These are phyloP conservation scores for Actinostola sp. DNA, from an alignment of 92 coral and sea anemone genomes.

Conservation along the genomic window DNA sequence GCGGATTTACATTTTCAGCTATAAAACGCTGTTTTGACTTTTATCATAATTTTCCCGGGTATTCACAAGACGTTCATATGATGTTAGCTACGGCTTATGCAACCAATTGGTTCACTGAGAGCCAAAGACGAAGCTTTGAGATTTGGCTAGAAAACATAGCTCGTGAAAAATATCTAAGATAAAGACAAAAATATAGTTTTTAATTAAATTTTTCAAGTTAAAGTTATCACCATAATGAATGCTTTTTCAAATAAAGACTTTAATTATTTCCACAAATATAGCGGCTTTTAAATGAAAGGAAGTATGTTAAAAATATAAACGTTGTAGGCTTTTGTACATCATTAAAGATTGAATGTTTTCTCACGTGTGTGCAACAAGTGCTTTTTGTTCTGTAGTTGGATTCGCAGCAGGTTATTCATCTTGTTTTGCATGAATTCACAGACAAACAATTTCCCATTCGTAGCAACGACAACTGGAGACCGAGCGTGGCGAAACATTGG, in stretches of 20 bases:
- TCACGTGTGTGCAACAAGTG: slow-evolving; percentile 44
- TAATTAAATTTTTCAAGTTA: not conserved
- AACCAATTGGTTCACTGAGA: slow-evolving; percentile 91
- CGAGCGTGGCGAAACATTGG: slow-evolving; percentile 1
- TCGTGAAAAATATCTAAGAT: slow-evolving; percentile 62
- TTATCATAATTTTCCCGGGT: slow-evolving; percentile 87
- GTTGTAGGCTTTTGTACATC: not conserved
- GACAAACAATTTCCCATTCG: not conserved
- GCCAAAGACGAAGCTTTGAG: slow-evolving; percentile 70
- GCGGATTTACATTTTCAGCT: slow-evolving; percentile 71
- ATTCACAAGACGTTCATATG: slow-evolving; percentile 97
- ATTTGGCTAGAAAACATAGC: slow-evolving; percentile 81
- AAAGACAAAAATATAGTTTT: not conserved
- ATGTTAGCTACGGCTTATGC: slow-evolving; percentile 92
- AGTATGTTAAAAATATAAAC: not conserved
- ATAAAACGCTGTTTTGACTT: slow-evolving; percentile 89
- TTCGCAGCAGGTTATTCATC: slow-evolving; percentile 10
- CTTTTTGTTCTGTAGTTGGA: not conserved
- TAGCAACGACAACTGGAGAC: slow-evolving; percentile 3
- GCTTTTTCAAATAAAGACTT: slow-evolving; percentile 2
- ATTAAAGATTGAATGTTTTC: slow-evolving; percentile 25
- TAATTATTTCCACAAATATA: slow-evolving; percentile 4
- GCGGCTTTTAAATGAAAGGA: not conserved
- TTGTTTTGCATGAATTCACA: slow-evolving; percentile 14
- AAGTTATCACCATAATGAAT: not conserved